Conservation (phyloP, 2,888 invertebrate species). For the Mongoloraphidia duomilia region DNA sequence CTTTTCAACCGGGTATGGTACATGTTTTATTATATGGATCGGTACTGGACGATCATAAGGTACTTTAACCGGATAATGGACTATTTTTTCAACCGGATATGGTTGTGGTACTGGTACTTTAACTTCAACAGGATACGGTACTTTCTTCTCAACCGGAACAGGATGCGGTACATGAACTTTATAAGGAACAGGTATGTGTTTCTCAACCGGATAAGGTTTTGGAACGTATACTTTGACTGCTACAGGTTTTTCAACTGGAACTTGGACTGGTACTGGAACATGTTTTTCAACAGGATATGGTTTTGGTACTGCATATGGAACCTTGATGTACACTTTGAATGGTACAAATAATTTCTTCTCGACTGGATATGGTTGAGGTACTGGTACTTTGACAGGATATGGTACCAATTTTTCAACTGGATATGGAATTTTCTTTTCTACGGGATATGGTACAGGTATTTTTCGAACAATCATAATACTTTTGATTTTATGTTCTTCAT, state of each 20-base stretch:
- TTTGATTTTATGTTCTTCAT: slow-evolving; percentile 12
- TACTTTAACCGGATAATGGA: slow-evolving; percentile 51
- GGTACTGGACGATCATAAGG: slow-evolving; percentile 48
- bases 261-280: slow-evolving; percentile 51
- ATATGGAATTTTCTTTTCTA: slow-evolving; percentile 48
- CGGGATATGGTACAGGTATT: slow-evolving; percentile 46
- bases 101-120: slow-evolving; percentile 54
- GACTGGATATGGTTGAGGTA: slow-evolving; percentile 44
- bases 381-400: slow-evolving; percentile 24
- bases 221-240: slow-evolving; percentile 60
- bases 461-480: slow-evolving; percentile 44
- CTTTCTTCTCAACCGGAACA: slow-evolving; percentile 51
- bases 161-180: slow-evolving; percentile 53
- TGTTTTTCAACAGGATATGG: slow-evolving; percentile 61
- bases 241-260: slow-evolving; percentile 39
- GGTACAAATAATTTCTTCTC: slow-evolving; percentile 52
- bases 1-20: slow-evolving; percentile 53
- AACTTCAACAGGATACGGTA: slow-evolving; percentile 52
- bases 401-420: slow-evolving; percentile 37
- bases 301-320: slow-evolving; percentile 26
- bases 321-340: slow-evolving; percentile 44
- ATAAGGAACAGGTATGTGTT: slow-evolving; percentile 51
- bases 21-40: slow-evolving; percentile 44
- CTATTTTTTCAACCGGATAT: slow-evolving; percentile 55
- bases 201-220: slow-evolving; percentile 54